Evolutionary conservation across 2,888 invertebrate species (phyloP), one percentile per base, ranked within the genome.

Genomic region (Eristalis arbustorum): DNA sequence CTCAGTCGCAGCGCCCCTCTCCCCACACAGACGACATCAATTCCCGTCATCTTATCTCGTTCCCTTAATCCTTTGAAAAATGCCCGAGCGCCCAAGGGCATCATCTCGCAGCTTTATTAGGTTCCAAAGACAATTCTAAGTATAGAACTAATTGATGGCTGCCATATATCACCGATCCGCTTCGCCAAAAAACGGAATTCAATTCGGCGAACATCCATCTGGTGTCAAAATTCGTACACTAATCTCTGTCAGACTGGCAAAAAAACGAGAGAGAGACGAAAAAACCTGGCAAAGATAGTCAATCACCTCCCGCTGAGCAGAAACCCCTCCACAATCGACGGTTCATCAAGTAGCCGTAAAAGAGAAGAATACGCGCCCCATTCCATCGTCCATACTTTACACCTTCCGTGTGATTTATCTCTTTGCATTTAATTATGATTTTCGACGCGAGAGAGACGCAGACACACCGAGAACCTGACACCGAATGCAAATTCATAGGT

Each of bases 341-440:
- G 79, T 69, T 40, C 73, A 78, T 76, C 61, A 79, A 76, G 76
- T 67, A 76, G 57, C 75, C 75, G 79, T 79, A 71, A 75, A 74
- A 74, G 25, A 13, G 1, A 8, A 4, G 31, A 4, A 0, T 4
- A 4, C 40, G 14, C n/a, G 4, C 42, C 61, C 13, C 61, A 72
- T 72, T 71, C 68, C 69, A 22, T 63, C 59, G 28, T 59, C 75
- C 69, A 75, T 69, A 85, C 34, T 69, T 81, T 74, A 77, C 73
- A 78, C 74, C 77, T 81, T 74, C 40, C 37, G 28, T 5, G 25
- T 85, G 85, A 85, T 85, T 85, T 85, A 85, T 85, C 18, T 56
- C 40, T 22, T 42, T n/a, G 57, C 68, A 73, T 73, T 84, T 64
- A 59, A 76, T 84, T 75, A 79, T 75, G 37, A 80, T 73, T 84